A percentile compares a stretch with the other conserved stretches of the same genome.
Evolutionary conservation across 1,140 invertebrate genomes (phyloP).

Genomic region (Chelonus insularis): DNA sequence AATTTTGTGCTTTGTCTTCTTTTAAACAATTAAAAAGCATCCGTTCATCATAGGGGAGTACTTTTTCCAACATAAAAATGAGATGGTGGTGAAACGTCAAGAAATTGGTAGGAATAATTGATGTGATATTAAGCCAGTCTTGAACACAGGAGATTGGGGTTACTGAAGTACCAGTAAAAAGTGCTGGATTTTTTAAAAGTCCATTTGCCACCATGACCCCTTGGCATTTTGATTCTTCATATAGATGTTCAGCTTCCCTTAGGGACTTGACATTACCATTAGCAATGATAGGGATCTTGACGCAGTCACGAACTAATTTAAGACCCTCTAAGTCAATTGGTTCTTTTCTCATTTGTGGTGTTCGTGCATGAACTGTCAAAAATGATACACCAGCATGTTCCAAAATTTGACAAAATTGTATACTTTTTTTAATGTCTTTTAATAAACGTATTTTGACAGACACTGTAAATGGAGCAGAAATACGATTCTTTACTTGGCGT

Average conservation of each 20-base stretch:
- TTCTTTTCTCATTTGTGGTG: conserved; percentile 78
- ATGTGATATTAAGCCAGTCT: conserved; percentile 80
- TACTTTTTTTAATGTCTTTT: conserved; percentile 64
- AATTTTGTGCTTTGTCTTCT: conserved; percentile 71
- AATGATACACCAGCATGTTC: conserved; percentile 87
- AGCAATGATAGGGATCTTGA: conserved; percentile 82
- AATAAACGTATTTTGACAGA: conserved; percentile 91
- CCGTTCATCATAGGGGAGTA: conserved; percentile 71
- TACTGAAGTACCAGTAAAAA: conserved; percentile 72
- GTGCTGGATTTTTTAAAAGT: conserved; percentile 85
- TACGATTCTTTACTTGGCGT: conserved; percentile 70
- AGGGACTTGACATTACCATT: conserved; percentile 87
- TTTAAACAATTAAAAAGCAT: conserved; percentile 78
- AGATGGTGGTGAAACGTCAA: conserved; percentile 90
- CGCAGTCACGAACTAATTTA: conserved; percentile 70
- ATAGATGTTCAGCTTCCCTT: conserved; percentile 69
- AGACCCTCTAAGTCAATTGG: conserved; percentile 78
- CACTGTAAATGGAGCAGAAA: conserved; percentile 78
- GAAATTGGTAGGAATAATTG: conserved; percentile 63
- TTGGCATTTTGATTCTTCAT: conserved; percentile 71
- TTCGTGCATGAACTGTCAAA: conserved; percentile 88
- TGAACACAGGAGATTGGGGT: conserved; percentile 81
- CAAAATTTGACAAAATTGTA: conserved; percentile 76
- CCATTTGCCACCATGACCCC: conserved; percentile 90
- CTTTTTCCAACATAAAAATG: conserved; percentile 88